phyloP scores from a whole-genome alignment of 2,888 invertebrate species.

The Aromia moschata region DNA sequence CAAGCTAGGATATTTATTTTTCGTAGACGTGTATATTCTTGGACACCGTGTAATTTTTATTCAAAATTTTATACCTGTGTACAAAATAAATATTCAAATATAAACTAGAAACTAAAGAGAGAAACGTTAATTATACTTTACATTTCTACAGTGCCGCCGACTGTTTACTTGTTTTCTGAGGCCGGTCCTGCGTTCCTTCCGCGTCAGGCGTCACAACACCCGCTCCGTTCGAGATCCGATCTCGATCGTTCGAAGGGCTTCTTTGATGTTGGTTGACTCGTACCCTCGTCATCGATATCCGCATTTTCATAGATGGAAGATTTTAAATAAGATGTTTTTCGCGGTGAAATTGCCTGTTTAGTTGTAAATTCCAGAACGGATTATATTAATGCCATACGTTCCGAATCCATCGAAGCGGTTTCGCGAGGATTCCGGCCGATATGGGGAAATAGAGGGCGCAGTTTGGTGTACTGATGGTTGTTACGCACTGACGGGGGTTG shows the following conservation, averaged over 20 bases:
- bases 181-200: too few relatives aligned
- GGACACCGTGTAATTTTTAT: too few relatives aligned
- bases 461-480: neutral
- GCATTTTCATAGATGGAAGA: slow-evolving; percentile 13
- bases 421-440: neutral
- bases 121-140: too few relatives aligned
- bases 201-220: slow-evolving; percentile 4
- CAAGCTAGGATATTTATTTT: too few relatives aligned
- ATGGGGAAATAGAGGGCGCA: neutral
- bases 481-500: neutral
- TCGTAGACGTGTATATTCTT: too few relatives aligned
- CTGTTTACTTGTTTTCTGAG: too few relatives aligned
- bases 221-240: slow-evolving; percentile 15
- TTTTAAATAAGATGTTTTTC: slow-evolving; percentile 19
- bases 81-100: too few relatives aligned
- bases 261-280: slow-evolving; percentile 19
- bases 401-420: neutral
- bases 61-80: too few relatives aligned
- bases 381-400: neutral
- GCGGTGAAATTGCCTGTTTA: slow-evolving; percentile 5
- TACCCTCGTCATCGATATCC: slow-evolving; percentile 23
- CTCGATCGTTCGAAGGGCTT: slow-evolving; percentile 3
- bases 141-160: too few relatives aligned
- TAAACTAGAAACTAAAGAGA: too few relatives aligned
- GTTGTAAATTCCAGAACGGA: slow-evolving; percentile 5